Evolutionary conservation across 2,113 vertebrate genomes (phyloP).

Genomic region (Oncorhynchus gorbuscha): DNA sequence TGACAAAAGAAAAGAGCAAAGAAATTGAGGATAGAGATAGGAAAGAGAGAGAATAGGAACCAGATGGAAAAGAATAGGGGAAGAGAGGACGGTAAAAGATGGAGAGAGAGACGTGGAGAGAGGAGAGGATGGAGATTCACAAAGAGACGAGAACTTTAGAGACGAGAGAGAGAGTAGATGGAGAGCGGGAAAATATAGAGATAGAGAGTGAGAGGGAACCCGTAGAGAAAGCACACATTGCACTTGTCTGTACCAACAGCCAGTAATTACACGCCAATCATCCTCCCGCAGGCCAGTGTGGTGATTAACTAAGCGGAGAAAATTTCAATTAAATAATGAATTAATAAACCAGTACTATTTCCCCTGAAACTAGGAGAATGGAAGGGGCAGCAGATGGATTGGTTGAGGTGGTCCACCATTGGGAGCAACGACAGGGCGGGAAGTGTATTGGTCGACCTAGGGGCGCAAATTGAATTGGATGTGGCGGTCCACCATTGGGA

Average conservation of each 20-base stretch:
- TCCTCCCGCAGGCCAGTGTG: slow-evolving; percentile 58
- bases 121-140: slow-evolving; percentile 11
- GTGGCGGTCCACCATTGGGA: neutral
- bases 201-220: slow-evolving; percentile 17
- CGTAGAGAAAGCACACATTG: slow-evolving; percentile 44
- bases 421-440: neutral
- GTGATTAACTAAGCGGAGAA: slow-evolving; percentile 70
- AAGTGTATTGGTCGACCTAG: neutral
- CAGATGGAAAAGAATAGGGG: slow-evolving; percentile 6
- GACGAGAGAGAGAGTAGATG: neutral
- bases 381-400: slow-evolving; percentile 5
- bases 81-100: slow-evolving; percentile 7
- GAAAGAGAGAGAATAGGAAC: slow-evolving; percentile 18
- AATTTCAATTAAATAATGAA: slow-evolving; percentile 72
- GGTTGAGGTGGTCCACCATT: neutral
- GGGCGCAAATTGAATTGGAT: neutral
- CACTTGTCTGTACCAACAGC: slow-evolving; percentile 47
- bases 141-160: slow-evolving; percentile 25
- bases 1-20: neutral
- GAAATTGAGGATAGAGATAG: neutral
- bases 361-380: slow-evolving; percentile 16
- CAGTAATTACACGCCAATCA: slow-evolving; percentile 76
- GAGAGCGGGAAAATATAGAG: slow-evolving; percentile 16
- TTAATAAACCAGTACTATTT: slow-evolving; percentile 57
- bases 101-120: neutral